Base-by-base conservation (phyloP, 2,888 invertebrate genomes). In the Hemithea aestivaria region DNA sequence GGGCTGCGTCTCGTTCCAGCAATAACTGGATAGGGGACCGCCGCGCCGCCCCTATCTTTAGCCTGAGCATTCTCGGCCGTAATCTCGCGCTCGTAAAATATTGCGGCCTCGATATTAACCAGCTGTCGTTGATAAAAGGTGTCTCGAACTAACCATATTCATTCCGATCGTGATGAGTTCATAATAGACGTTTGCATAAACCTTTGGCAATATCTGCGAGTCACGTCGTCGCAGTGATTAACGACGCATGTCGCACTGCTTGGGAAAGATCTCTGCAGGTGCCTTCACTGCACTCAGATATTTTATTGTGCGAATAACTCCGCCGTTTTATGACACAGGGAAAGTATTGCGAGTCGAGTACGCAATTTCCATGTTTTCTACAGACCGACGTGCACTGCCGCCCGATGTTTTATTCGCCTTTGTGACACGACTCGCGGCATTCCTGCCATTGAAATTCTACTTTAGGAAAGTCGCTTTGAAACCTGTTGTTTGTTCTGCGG, bases 41-140 rank as follows among this genome's bases (percentile, higher is more conserved):
- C 67, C 58, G 52, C 72, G 62, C 67, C 58, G 52, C 54, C 62
- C 58, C 68, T 65, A 63, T 58, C 48, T 56, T 58, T 46, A 56
- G 56, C 62, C 67, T 55, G 63, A 59, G 65, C 63, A 62, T 68
- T 64, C 58, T 60, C 58, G 55, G 53, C 51, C 60, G 69, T 70
- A 74, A 80, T 78, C 74, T 75, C 51, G 65, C 60, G 58, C 62
- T 66, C 65, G 67, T 79, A 73, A 76, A 78, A 74, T 69, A 76
- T 73, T 66, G 67, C 61, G 65, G 65, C 62, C 57, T 62, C 62
- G 58, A 66, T 61, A 67, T 75, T 55, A 66, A 74, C 66, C 74
- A 70, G 72, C 72, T 71, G 72, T 61, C 62, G 64, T 39, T 44
- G 21, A 61, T 62, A 63, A 58, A 59, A 59, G 55, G 58, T 57